phyloP scores from a whole-genome alignment of 2,113 vertebrate species.

The Argyrosomus japonicus region DNA sequence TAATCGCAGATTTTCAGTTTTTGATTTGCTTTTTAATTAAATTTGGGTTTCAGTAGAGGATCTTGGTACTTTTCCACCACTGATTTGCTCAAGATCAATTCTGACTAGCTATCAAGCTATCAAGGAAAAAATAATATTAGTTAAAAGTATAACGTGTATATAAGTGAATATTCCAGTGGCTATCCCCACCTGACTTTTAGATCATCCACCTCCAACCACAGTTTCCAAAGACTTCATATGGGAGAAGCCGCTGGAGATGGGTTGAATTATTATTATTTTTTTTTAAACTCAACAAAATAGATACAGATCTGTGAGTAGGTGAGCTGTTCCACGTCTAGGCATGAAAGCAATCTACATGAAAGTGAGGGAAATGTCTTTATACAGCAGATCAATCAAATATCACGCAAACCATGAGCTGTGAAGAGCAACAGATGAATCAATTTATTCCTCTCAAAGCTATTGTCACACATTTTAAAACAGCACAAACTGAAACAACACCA shows the following conservation, averaged over 20 bases:
- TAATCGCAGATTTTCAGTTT: not conserved
- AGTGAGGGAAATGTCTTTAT: not conserved
- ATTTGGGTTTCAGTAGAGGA: too few relatives aligned
- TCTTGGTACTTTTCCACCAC: too few relatives aligned
- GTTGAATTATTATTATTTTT: not conserved
- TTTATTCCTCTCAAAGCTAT: slow-evolving; percentile 58
- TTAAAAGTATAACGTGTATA: too few relatives aligned
- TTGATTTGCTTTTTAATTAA: too few relatives aligned
- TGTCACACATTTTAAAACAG: not conserved
- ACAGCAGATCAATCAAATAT: not conserved
- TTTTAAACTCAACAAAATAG: not conserved
- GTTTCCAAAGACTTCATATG: too few relatives aligned
- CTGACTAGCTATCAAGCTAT: too few relatives aligned
- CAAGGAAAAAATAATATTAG: too few relatives aligned
- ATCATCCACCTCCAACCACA: not conserved
- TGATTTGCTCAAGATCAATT: too few relatives aligned
- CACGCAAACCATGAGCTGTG: not conserved
- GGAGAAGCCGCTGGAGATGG: too few relatives aligned
- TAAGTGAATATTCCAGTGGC: too few relatives aligned
- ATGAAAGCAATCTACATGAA: not conserved
- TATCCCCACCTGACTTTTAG: not conserved
- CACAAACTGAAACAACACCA: slow-evolving; percentile 3
- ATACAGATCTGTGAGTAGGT: not conserved
- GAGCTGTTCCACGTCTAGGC: not conserved
- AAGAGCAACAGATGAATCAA: not conserved